Conservation (phyloP, 2,797 vertebrate genomes). For the Rhinichthys osculus region DNA sequence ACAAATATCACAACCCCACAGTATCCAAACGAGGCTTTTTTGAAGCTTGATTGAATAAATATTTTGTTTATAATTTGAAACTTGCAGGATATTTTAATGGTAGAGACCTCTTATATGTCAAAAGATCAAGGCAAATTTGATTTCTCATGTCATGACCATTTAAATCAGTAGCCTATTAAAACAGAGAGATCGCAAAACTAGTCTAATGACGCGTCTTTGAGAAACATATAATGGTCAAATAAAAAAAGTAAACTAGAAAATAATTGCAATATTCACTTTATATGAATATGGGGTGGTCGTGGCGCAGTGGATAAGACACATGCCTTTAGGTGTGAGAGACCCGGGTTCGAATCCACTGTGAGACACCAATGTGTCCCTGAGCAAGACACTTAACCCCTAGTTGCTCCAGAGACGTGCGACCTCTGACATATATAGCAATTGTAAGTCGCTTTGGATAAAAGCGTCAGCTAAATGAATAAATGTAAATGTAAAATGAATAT, state of each 20-base stretch:
- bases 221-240: not conserved
- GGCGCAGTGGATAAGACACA: too few relatives aligned
- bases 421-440: too few relatives aligned
- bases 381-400: too few relatives aligned
- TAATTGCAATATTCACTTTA: not conserved
- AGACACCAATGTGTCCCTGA: too few relatives aligned
- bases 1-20: not conserved
- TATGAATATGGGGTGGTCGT: too few relatives aligned
- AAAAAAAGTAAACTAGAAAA: not conserved
- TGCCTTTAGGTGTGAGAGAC: too few relatives aligned
- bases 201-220: not conserved
- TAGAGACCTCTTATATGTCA: not conserved
- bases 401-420: too few relatives aligned
- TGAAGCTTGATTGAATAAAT: not conserved
- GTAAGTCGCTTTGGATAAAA: too few relatives aligned
- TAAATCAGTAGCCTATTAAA: not conserved
- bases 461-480: too few relatives aligned
- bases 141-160: not conserved
- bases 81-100: not conserved
- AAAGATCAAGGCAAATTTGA: not conserved
- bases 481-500: too few relatives aligned
- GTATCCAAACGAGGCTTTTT: not conserved
- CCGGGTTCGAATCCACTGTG: too few relatives aligned
- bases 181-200: not conserved
- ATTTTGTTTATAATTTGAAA: not conserved